Base-by-base conservation (phyloP, 2,888 invertebrate genomes). In the Anticlea derivata region DNA sequence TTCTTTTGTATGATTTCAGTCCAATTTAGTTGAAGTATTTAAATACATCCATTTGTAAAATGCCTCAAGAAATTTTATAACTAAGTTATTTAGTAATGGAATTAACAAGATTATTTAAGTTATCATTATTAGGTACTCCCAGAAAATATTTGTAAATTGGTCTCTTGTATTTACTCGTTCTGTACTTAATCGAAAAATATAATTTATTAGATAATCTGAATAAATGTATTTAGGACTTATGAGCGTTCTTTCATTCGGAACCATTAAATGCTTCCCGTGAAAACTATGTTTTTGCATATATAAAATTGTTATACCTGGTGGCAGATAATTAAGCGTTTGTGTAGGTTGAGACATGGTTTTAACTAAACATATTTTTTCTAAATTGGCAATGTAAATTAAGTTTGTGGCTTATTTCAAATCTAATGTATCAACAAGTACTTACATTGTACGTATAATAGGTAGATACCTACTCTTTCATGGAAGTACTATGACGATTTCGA, bases 231-330 rank as follows among this genome's bases (percentile, higher is more conserved):
- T 17, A 17, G 17, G 17, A 17, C 4, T 3, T 17, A n/a, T n/a
- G n/a, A 13, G 7, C 8, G 4, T 23, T n/a, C n/a, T n/a, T 41
- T 49, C 17, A 35, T 24, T 30, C 30, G 43, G 49, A 43, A 49
- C 37, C 43, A 49, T 51, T 30, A 38, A 55, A 56, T 43, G 35
- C 37, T 54, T 47, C 49, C 55, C 27, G 40, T 49, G 45, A 43
- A 46, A 40, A 24, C 5, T 8, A 30, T 30, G 31, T 24, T 31
- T 41, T 20, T 23, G n/a, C 20, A 29, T n/a, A 30, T 40, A 31
- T n/a, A 3, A 23, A 12, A 31, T 31, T 39, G 11, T n/a, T 8
- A 31, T 20, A 20, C 8, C 33, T 8, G 7, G 13, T 20, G 17
- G 17, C 33, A 33, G 33, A 31, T 13, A 7, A 17, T 17, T 17